Percentiles rank a stretch among this genome's conserved stretches.
These are phyloP conservation scores for Chelonoidis abingdonii DNA, from an alignment of 2,113 vertebrate genomes.

Conservation along the genomic window DNA sequence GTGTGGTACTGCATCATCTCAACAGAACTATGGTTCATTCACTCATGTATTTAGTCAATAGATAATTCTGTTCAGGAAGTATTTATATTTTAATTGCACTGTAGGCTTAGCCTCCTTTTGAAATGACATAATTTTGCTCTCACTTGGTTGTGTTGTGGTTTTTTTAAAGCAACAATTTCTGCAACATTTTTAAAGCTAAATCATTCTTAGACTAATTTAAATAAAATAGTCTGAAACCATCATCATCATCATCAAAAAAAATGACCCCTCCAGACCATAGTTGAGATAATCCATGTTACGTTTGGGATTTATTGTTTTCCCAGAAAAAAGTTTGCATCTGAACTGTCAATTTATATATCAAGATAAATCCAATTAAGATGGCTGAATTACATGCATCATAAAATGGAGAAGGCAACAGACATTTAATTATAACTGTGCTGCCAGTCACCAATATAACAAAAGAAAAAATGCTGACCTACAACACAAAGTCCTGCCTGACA, in stretches of 20 bases:
- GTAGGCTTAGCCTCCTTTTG: neutral
- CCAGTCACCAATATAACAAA: conserved; percentile 15
- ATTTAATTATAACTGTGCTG: conserved; percentile 62
- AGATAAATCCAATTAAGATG: conserved; percentile 59
- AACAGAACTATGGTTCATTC: neutral
- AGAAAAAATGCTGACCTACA: conserved; percentile 40
- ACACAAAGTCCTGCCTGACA: conserved; percentile 9
- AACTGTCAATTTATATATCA: conserved; percentile 5
- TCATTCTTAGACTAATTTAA: neutral
- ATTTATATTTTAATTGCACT: neutral
- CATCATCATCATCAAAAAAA: neutral
- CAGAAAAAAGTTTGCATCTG: neutral
- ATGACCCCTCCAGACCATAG: neutral
- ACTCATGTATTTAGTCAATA: neutral
- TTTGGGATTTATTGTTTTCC: conserved; percentile 11
- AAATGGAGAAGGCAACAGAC: conserved; percentile 49
- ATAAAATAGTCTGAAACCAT: neutral
- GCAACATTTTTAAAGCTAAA: neutral
- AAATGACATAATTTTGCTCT: neutral
- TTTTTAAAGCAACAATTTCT: neutral
- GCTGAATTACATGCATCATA: conserved; percentile 39
- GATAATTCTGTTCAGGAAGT: neutral
- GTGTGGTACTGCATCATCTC: neutral
- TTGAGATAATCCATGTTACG: neutral
- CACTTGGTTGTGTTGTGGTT: neutral